Evolutionary conservation across 2,797 vertebrate genomes (phyloP).

Genomic region (Australoheros facetus): DNA sequence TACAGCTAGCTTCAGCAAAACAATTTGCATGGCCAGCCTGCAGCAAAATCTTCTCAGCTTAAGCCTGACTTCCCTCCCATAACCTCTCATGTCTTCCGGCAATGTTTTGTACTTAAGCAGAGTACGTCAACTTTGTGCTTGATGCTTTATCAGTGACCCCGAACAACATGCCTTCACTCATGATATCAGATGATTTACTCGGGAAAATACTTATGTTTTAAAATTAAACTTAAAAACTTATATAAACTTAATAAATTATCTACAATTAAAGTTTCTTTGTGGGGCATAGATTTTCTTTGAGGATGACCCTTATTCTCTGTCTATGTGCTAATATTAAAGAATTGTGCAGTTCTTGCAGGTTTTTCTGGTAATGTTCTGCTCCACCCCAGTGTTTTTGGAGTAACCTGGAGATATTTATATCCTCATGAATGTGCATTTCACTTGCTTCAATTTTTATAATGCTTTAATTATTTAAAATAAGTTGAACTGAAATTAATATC

Average conservation of each 20-base stretch:
- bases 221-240: not conserved
- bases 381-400: not conserved
- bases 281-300: not conserved
- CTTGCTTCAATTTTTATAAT: not conserved
- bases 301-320: not conserved
- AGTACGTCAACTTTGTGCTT: constrained; percentile 27
- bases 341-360: not conserved
- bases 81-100: constrained; percentile 31
- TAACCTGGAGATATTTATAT: not conserved
- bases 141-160: not conserved
- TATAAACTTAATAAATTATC: not conserved
- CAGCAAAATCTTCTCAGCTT: constrained; percentile 44
- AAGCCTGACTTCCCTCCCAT: constrained; percentile 39
- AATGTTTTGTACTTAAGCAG: constrained; percentile 20
- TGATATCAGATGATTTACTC: not conserved
- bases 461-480: not conserved
- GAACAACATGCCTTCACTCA: not conserved
- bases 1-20: constrained; percentile 24
- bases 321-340: not conserved
- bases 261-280: not conserved
- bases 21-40: constrained; percentile 16
- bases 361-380: not conserved
- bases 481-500: not conserved
- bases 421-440: not conserved
- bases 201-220: not conserved